These are phyloP conservation scores for Peribatodes rhomboidaria DNA, from an alignment of 2,888 invertebrate genomes.

Conservation along the genomic window DNA sequence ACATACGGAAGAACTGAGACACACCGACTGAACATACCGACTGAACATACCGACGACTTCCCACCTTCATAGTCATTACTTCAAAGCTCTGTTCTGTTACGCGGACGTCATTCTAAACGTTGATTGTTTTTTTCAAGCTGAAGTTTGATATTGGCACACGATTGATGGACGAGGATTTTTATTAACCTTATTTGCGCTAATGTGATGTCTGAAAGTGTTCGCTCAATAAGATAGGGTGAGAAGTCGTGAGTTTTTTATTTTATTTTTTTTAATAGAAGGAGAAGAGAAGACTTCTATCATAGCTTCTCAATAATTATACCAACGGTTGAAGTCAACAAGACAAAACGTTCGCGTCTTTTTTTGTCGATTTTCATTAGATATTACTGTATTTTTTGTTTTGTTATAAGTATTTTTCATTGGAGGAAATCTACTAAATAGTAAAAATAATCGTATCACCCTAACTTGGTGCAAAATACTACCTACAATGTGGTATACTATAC, in stretches of 20 bases:
- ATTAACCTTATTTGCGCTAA: neutral
- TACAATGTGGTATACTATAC: conserved; percentile 36
- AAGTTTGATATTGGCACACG: neutral
- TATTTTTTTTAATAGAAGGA: too few species aligned
- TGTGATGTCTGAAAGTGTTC: neutral
- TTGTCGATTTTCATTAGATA: neutral
- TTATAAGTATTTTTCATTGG: neutral
- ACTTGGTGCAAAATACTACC: conserved; percentile 57
- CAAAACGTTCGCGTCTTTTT: neutral
- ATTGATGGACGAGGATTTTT: neutral
- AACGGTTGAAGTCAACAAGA: neutral
- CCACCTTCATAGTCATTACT: neutral
- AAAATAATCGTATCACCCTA: conserved; percentile 35
- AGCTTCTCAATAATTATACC: neutral
- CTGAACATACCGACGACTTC: neutral
- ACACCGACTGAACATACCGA: too few species aligned
- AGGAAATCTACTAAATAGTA: conserved; percentile 16
- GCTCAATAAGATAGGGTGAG: neutral
- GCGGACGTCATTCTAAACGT: neutral
- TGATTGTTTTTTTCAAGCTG: neutral
- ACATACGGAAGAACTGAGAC: conserved; percentile 29
- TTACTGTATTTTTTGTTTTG: neutral
- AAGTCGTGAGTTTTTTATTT: too few species aligned
- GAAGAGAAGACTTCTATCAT: too few species aligned
- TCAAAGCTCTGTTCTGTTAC: too few species aligned